Percentiles rank a stretch among this genome's conserved stretches.
Conservation (phyloP, 2,797 vertebrate species). For the Pampus argenteus region DNA sequence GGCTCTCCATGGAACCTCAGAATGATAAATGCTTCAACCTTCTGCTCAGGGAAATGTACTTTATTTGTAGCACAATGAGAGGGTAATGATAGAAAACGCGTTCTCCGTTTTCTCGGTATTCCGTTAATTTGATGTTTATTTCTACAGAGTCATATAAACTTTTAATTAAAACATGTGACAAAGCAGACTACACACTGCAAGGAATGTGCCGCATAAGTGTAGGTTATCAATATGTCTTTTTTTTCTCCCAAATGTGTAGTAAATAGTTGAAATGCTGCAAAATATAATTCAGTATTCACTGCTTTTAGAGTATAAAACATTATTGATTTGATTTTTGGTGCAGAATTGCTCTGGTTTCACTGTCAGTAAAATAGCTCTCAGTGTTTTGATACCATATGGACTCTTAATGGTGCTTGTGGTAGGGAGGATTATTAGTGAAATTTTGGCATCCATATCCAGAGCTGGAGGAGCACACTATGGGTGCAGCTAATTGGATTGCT, state of each 20-base stretch:
- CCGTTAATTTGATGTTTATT: conserved; percentile 10
- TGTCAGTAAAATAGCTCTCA: conserved; percentile 46
- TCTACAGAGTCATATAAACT: not conserved
- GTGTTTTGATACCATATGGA: conserved; percentile 7
- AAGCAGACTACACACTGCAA: not conserved
- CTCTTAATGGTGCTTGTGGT: conserved; percentile 3
- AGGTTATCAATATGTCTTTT: not conserved
- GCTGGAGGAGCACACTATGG: conserved; percentile 28
- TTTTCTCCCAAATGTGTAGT: conserved; percentile 19
- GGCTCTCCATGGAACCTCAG: conserved; percentile 21
- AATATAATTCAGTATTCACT: conserved; percentile 42
- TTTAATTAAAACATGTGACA: not conserved
- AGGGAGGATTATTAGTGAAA: conserved; percentile 4
- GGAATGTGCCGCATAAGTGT: not conserved
- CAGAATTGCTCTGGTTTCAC: conserved; percentile 31
- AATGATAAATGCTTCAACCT: conserved; percentile 37
- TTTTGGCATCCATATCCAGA: conserved; percentile 14
- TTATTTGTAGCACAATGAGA: conserved; percentile 19
- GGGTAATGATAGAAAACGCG: not conserved
- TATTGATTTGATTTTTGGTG: conserved; percentile 46
- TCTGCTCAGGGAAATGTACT: conserved; percentile 20
- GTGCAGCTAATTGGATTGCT: conserved; percentile 36
- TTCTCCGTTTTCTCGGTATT: not conserved
- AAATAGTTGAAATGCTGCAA: conserved; percentile 27
- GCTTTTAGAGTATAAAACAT: conserved; percentile 35